Base-by-base conservation (phyloP, 2,888 invertebrate genomes). In the Nomada fucata region DNA sequence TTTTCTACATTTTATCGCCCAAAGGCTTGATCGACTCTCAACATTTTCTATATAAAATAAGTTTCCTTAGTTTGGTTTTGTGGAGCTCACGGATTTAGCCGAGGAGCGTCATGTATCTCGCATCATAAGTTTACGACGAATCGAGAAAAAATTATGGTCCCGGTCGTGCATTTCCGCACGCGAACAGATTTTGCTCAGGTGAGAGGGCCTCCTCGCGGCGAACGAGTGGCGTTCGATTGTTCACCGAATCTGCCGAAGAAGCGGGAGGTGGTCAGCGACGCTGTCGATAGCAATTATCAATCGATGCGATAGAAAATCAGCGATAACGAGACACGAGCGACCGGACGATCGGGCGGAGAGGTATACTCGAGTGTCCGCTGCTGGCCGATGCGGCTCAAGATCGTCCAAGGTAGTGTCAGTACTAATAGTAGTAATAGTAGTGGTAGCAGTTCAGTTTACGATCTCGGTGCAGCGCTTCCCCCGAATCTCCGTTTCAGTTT, bases 211-310 rank as follows among this genome's bases (percentile, higher is more conserved):
- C 1, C 53, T 2, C 53, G 53, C n/a, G n/a, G 13, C n/a, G 60
- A 26, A 20, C 18, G 26, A 42, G 52, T 11, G 18, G 9, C 55
- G 72, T 50, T 67, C n/a, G 50, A 72, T 67, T 36, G 52, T 72
- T 57, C 61, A 23, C 47, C 50, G 18, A 44, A 52, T 50, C 68
- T n/a, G 57, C 13, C 67, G 72, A 81, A 74, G 71, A 36, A 50
- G 59, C 70, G 63, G 55, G 74, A 75, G 68, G 55, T 59, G 63
- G 26, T 50, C 23, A 59, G 68, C 69, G 65, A 63, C 82, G 83
- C 55, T 88, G 79, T 88, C 81, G 91, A 91, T 91, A 91, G 86
- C 88, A 77, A 86, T 84, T 91, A 91, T 91, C 91, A 87, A 90
- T 89, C 84, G 86, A 79, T 75, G 85, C 81, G 91, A 91, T 92